Conservation (phyloP, 2,797 vertebrate genomes). For the Xenentodon cancila region DNA sequence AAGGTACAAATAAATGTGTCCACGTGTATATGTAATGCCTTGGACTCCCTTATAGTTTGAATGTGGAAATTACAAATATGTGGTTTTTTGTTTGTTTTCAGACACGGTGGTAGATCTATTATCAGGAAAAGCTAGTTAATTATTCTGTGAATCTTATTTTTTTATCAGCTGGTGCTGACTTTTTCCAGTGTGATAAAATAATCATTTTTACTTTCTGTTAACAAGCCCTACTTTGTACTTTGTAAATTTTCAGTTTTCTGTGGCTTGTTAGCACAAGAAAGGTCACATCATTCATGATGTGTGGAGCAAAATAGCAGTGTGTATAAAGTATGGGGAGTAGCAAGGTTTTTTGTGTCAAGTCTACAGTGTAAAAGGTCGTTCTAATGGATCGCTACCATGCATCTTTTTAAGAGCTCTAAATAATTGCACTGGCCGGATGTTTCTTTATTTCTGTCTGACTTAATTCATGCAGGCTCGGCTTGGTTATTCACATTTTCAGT, state of each 20-base stretch:
- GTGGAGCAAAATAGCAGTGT: neutral
- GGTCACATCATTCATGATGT: neutral
- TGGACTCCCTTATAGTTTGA: no score
- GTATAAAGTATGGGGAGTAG: neutral
- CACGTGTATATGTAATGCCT: no score
- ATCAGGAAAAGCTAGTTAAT: neutral
- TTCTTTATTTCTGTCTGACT: conserved; percentile 1
- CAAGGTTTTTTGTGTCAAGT: neutral
- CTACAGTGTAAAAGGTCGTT: neutral
- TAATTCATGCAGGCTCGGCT: neutral
- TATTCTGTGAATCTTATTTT: neutral
- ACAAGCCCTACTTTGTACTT: neutral
- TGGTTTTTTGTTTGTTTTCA: neutral
- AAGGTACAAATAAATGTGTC: no score
- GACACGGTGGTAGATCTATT: neutral
- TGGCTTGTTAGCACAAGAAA: neutral
- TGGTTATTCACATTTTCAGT: conserved; percentile 9
- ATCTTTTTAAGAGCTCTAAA: neutral
- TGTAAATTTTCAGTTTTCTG: neutral
- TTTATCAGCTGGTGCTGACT: neutral
- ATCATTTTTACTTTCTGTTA: neutral
- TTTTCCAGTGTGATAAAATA: neutral
- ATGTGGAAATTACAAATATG: neutral
- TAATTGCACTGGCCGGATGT: neutral
- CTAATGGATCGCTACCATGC: neutral